Percentiles rank a stretch among this genome's conserved stretches.
phyloP scores from a whole-genome alignment of 2,113 vertebrate genomes.

The Pollachius pollachius region DNA sequence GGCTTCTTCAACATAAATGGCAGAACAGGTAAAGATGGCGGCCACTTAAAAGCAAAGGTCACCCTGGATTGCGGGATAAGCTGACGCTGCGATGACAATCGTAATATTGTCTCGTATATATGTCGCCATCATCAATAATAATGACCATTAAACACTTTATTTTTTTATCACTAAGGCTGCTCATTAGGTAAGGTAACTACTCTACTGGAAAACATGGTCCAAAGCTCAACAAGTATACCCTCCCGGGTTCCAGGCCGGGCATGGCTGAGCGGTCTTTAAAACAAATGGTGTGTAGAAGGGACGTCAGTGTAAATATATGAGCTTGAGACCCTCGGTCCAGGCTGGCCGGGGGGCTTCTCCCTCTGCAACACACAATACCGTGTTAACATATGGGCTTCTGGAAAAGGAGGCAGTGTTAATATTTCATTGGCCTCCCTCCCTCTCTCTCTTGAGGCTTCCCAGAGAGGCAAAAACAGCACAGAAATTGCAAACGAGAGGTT shows the following conservation, averaged over 20 bases:
- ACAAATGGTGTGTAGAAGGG: conserved; percentile 9
- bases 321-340: conserved; percentile 40
- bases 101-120: too few relatives aligned
- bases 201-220: too few relatives aligned
- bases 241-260: neutral
- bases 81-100: too few relatives aligned
- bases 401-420: conserved; percentile 70
- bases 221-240: too few relatives aligned
- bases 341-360: conserved; percentile 42
- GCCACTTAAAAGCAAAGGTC: neutral
- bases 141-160: too few relatives aligned
- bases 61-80: neutral
- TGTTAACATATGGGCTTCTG: conserved; percentile 54
- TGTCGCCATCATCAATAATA: too few relatives aligned
- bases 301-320: conserved; percentile 31
- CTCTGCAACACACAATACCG: conserved; percentile 56
- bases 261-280: conserved; percentile 17
- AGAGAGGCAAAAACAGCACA: too few relatives aligned
- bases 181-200: too few relatives aligned
- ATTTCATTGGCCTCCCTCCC: conserved; percentile 45
- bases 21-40: conserved; percentile 82
- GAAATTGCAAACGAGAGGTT: too few relatives aligned
- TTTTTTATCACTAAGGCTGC: too few relatives aligned
- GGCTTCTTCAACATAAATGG: conserved; percentile 92
- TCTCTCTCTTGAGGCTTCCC: too few relatives aligned